These are phyloP conservation scores for Torymus aiolomorphi DNA, from an alignment of 2,888 invertebrate species.

Conservation along the genomic window DNA sequence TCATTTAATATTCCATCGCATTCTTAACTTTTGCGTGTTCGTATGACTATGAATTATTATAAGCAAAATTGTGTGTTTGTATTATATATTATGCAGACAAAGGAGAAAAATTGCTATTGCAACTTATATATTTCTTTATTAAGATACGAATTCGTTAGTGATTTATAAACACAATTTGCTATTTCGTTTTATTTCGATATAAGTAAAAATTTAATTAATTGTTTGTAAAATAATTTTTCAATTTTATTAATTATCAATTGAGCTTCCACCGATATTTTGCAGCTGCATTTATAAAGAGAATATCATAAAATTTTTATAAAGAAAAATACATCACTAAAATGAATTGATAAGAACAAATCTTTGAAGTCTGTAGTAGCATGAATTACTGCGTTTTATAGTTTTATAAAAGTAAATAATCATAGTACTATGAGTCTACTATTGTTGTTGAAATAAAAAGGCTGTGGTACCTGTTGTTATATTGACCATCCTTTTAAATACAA, in stretches of 20 bases:
- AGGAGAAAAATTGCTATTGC: slow-evolving; percentile 13
- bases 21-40: slow-evolving; percentile 20
- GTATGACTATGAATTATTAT: slow-evolving; percentile 36
- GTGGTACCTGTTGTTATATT: slow-evolving; percentile 21
- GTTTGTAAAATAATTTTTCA: slow-evolving; percentile 23
- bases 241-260: slow-evolving; percentile 17
- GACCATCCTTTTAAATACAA: slow-evolving; percentile 2
- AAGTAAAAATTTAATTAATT: slow-evolving; percentile 2
- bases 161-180: not conserved
- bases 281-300: no score
- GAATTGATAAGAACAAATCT: not conserved
- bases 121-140: not conserved
- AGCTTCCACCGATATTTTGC: not conserved
- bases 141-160: not conserved
- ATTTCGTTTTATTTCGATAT: slow-evolving; percentile 11
- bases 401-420: slow-evolving; percentile 23
- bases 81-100: slow-evolving; percentile 6
- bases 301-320: not conserved
- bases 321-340: not conserved
- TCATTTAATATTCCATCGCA: slow-evolving; percentile 11
- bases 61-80: slow-evolving; percentile 1
- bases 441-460: slow-evolving; percentile 38
- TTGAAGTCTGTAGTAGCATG: not conserved
- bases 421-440: slow-evolving; percentile 1
- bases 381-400: slow-evolving; percentile 34